Base-by-base conservation (phyloP, 2,888 invertebrate genomes). In the Syrista parreyssii region DNA sequence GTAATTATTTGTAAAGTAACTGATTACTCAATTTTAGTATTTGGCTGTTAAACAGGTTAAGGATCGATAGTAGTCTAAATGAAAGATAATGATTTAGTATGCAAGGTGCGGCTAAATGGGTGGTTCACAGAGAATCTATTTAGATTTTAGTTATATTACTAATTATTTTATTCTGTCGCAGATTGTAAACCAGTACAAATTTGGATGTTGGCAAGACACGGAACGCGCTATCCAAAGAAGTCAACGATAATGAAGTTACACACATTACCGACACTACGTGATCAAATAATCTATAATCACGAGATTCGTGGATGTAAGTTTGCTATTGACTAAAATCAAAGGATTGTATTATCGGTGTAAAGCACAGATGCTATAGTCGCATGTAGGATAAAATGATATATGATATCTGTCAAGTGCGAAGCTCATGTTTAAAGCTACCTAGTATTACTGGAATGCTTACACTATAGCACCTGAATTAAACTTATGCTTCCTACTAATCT, bases 161-260 rank as follows among this genome's bases (percentile, higher is more conserved):
- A 1, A 15, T 40, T 40, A 15, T 79, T n/a, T 31, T 76, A 82
- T 86, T 69, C 77, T 81, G 76, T 90, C 91, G 33, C 89, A 96
- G 96, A 95, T 84, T 97, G 97, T 86, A 92, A 93, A 79, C 94
- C 96, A 0, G 91, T 93, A 1, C 96, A 96, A 83, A 93, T 96
- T 79, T 97, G 96, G 96, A 92, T 95, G 86, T 89, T 95, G 74
- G 93, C 93, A 82, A 93, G 96, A 4, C 95, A 96, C 84, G 96
- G 96, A 11, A 94, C 96, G 0, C 93, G 94, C 82, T 93, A 95
- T 83, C 96, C 97, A 0, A 93, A 93, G 30, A 89, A 91, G 0
- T 89, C 90, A 1, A 93, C 93, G 77, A 93, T 96, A 12, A 83
- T 89, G 3, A 91, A 92, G 11, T 92, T 96, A 68, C 91, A 93